A percentile compares a stretch with the other conserved stretches of the same genome.
These are phyloP conservation scores for Drosophila suzukii DNA, from an alignment of 1,140 invertebrate genomes.

Conservation along the genomic window DNA sequence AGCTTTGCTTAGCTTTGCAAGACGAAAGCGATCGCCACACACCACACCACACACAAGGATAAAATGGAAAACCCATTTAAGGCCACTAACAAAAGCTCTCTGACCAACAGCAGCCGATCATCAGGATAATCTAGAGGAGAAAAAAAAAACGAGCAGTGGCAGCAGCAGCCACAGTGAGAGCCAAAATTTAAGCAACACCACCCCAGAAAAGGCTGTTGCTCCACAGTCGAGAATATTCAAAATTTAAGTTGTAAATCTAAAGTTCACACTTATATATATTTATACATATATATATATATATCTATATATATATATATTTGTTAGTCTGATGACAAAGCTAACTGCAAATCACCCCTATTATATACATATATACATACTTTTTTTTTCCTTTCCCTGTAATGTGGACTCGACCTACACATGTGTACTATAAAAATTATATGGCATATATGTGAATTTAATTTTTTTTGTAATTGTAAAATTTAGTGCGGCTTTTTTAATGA, in stretches of 20 bases:
- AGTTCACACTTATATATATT: conserved; percentile 34
- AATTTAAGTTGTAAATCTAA: conserved; percentile 44
- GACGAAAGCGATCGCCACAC: conserved; percentile 2
- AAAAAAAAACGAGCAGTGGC: not conserved
- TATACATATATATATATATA: conserved; percentile 18
- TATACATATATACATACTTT: conserved; percentile 41
- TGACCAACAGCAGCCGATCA: conserved; percentile 32
- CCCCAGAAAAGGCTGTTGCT: conserved; percentile 12
- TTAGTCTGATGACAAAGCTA: conserved; percentile 49
- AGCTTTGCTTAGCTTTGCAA: conserved; percentile 57
- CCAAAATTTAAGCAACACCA: conserved; percentile 16
- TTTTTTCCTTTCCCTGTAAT: conserved; percentile 62
- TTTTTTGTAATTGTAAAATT: conserved; percentile 76
- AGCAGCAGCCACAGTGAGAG: conserved; percentile 16
- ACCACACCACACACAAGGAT: conserved; percentile 4
- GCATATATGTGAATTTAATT: conserved; percentile 45
- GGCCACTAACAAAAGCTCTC: conserved; percentile 52
- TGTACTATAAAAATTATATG: conserved; percentile 24
- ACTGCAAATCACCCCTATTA: conserved; percentile 46
- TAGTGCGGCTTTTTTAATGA: conserved; percentile 72
- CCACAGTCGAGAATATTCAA: conserved; percentile 15
- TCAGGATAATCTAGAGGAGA: conserved; percentile 22
- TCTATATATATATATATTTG: conserved; percentile 53
- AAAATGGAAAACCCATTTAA: conserved; percentile 2
- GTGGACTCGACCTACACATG: conserved; percentile 55